These are phyloP conservation scores for Dendroctonus valens DNA, from an alignment of 1,140 invertebrate genomes.

Conservation along the genomic window DNA sequence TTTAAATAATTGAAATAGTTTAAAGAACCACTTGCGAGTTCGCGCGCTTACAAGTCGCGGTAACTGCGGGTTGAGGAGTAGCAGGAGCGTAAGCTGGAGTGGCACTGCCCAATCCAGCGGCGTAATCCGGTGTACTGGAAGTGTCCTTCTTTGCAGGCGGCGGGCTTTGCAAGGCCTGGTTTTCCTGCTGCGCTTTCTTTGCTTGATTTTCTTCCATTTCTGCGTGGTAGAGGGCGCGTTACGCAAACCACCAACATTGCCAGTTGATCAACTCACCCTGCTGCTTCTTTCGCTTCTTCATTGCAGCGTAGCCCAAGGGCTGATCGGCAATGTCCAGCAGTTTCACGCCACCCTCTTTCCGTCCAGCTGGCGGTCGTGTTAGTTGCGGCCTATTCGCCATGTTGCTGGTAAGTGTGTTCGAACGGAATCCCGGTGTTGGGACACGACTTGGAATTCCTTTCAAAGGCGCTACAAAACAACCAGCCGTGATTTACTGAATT, in stretches of 20 bases:
- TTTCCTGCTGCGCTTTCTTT: conserved; percentile 65
- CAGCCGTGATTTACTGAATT: neutral
- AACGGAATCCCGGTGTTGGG: conserved; percentile 63
- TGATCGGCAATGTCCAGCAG: conserved; percentile 91
- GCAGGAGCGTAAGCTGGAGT: conserved; percentile 52
- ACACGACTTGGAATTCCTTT: conserved; percentile 86
- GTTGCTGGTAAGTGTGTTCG: conserved; percentile 57
- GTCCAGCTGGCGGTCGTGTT: conserved; percentile 55
- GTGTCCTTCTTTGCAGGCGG: conserved; percentile 44
- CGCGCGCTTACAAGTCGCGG: conserved; percentile 37
- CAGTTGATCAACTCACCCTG: conserved; percentile 52
- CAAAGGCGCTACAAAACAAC: conserved; percentile 67
- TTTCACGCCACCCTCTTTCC: conserved; percentile 89
- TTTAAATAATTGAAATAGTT: neutral
- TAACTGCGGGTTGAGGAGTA: conserved; percentile 44
- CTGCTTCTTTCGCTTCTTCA: conserved; percentile 57
- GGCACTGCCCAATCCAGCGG: conserved; percentile 53
- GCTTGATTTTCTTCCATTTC: conserved; percentile 73
- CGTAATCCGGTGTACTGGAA: conserved; percentile 52
- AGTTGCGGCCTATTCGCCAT: conserved; percentile 52
- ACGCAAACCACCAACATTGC: neutral
- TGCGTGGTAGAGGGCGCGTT: neutral
- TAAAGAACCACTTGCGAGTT: neutral
- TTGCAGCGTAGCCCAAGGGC: conserved; percentile 68
- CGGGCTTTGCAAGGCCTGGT: conserved; percentile 52